Evolutionary conservation across 2,113 vertebrate species (phyloP).

Genomic region (Rhinichthys klamathensis): DNA sequence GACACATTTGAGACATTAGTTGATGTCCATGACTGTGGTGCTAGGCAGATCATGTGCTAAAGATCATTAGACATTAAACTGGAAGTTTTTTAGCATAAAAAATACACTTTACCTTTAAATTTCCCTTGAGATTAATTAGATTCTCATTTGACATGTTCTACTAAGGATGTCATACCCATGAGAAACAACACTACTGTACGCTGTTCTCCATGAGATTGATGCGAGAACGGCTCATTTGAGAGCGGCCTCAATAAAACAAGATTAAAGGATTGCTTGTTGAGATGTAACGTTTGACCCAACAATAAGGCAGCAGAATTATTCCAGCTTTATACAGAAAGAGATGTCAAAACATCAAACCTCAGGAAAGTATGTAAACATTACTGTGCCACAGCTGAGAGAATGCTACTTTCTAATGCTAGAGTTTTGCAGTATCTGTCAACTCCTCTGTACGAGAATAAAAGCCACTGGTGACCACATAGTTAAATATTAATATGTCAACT

Average conservation of each 20-base stretch:
- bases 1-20: background rate
- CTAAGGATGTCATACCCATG: conserved; percentile 9
- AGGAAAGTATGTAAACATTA: background rate
- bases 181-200: conserved; percentile 18
- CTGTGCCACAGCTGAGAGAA: background rate
- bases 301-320: background rate
- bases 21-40: background rate
- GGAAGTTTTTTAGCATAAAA: background rate
- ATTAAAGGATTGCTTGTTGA: conserved; percentile 27
- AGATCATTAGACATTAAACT: background rate
- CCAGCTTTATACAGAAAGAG: background rate
- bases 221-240: conserved; percentile 4
- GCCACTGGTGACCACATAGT: background rate
- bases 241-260: background rate
- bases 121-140: conserved; percentile 33
- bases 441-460: background rate
- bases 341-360: background rate
- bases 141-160: conserved; percentile 29
- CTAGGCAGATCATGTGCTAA: background rate
- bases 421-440: background rate
- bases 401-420: background rate
- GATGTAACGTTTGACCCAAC: conserved; percentile 21
- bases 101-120: conserved; percentile 7
- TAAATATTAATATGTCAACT: background rate
- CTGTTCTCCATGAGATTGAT: conserved; percentile 3